Percentiles rank a stretch among this genome's conserved stretches.
Conservation (phyloP, 2,113 vertebrate species). For the Xiphophorus maculatus region DNA sequence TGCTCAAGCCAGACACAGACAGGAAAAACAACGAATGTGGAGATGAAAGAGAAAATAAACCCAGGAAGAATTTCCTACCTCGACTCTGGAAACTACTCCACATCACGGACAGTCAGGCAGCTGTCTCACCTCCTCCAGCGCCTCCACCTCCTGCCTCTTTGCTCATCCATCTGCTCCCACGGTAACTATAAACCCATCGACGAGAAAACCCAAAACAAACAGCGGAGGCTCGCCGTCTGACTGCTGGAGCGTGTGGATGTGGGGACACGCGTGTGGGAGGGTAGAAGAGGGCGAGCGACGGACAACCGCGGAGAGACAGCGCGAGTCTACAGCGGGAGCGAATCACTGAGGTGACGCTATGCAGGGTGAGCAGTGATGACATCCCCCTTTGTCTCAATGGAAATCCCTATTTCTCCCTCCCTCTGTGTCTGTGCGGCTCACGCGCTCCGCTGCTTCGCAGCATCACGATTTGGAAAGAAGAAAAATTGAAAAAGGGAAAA, state of each 20-base stretch:
- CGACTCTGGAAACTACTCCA: slow-evolving; percentile 63
- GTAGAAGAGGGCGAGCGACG: slow-evolving; percentile 15
- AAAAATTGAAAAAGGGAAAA: not conserved
- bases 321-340: slow-evolving; percentile 38
- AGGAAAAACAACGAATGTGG: not conserved
- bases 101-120: slow-evolving; percentile 51
- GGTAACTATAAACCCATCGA: slow-evolving; percentile 16
- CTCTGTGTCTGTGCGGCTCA: slow-evolving; percentile 13
- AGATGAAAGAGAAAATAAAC: slow-evolving; percentile 18
- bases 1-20: not conserved
- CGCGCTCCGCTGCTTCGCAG: slow-evolving; percentile 16
- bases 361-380: slow-evolving; percentile 56
- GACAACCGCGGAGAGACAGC: slow-evolving; percentile 27
- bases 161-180: slow-evolving; percentile 48
- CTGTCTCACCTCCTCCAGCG: slow-evolving; percentile 47
- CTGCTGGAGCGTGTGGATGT: slow-evolving; percentile 22
- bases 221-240: slow-evolving; percentile 31
- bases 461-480: slow-evolving; percentile 10
- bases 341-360: slow-evolving; percentile 59
- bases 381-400: slow-evolving; percentile 51
- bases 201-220: slow-evolving; percentile 41
- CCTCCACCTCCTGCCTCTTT: slow-evolving; percentile 35
- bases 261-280: slow-evolving; percentile 37
- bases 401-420: slow-evolving; percentile 43
- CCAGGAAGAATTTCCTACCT: slow-evolving; percentile 59